Percentiles rank a stretch among this genome's conserved stretches.
These are phyloP conservation scores for Cossypha heuglini DNA, from an alignment of 2,797 vertebrate species.

Conservation along the genomic window DNA sequence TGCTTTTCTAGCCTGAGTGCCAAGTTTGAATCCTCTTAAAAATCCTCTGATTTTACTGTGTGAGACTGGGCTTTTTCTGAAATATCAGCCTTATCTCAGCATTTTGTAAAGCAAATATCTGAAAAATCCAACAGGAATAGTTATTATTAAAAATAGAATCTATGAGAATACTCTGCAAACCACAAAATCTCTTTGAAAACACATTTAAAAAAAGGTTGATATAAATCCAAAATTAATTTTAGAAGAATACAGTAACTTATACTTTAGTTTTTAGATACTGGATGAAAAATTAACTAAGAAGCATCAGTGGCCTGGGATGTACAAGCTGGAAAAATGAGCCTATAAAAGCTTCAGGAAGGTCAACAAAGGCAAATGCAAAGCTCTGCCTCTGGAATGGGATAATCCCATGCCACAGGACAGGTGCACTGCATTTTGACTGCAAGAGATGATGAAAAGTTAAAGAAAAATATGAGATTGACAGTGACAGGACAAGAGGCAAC, in stretches of 20 bases:
- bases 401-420: neutral
- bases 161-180: neutral
- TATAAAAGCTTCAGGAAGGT: neutral
- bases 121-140: neutral
- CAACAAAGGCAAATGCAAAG: neutral
- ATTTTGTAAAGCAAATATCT: neutral
- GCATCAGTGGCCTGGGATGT: slow-evolving; percentile 64
- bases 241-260: slow-evolving; percentile 64
- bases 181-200: neutral
- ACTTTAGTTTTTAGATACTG: slow-evolving; percentile 56
- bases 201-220: neutral
- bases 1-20: neutral
- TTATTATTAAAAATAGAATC: neutral
- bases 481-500: neutral
- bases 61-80: neutral
- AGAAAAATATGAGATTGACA: neutral
- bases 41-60: neutral
- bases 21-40: neutral
- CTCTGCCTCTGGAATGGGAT: neutral
- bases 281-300: slow-evolving; percentile 74
- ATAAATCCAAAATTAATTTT: neutral
- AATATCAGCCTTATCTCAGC: neutral
- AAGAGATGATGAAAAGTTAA: neutral
- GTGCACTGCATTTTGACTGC: neutral
- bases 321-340: neutral